Conservation (phyloP, 1,140 invertebrate species). For the Harlomillsia oculata region DNA sequence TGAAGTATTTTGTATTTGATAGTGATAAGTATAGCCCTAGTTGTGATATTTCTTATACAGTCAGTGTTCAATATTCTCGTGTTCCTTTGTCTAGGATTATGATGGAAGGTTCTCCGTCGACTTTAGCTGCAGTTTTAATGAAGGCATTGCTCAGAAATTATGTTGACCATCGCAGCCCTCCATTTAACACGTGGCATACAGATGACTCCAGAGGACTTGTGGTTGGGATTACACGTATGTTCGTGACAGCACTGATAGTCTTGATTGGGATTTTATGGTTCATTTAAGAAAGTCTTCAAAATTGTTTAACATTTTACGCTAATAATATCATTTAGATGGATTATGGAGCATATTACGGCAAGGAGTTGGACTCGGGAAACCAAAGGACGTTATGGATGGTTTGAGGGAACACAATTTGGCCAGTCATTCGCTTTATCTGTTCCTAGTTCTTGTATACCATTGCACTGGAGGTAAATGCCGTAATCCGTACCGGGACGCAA, state of each 20-base stretch:
- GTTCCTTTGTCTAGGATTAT: conserved; percentile 8
- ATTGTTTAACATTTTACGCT: not conserved
- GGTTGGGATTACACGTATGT: conserved; percentile 64
- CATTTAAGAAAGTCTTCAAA: not conserved
- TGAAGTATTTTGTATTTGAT: no score
- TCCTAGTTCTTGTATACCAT: conserved; percentile 84
- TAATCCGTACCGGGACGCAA: conserved; percentile 73
- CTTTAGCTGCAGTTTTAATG: conserved; percentile 61
- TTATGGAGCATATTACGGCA: conserved; percentile 68
- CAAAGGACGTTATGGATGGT: conserved; percentile 15
- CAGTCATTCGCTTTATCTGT: conserved; percentile 75
- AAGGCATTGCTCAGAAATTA: conserved; percentile 69
- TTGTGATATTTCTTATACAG: no score
- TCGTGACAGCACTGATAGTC: not conserved
- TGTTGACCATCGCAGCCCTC: conserved; percentile 61
- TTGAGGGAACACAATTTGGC: conserved; percentile 53
- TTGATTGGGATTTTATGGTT: not conserved
- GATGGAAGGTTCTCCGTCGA: conserved; percentile 60
- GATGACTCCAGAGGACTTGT: conserved; percentile 67
- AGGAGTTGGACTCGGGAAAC: conserved; percentile 45
- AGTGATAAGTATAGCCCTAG: no score
- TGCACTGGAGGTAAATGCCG: conserved; percentile 54
- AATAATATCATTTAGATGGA: conserved; percentile 50
- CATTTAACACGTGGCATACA: conserved; percentile 50
- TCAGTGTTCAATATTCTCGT: no score